phyloP scores from a whole-genome alignment of 1,140 invertebrate species.

The Pogonomyrmex californicus region DNA sequence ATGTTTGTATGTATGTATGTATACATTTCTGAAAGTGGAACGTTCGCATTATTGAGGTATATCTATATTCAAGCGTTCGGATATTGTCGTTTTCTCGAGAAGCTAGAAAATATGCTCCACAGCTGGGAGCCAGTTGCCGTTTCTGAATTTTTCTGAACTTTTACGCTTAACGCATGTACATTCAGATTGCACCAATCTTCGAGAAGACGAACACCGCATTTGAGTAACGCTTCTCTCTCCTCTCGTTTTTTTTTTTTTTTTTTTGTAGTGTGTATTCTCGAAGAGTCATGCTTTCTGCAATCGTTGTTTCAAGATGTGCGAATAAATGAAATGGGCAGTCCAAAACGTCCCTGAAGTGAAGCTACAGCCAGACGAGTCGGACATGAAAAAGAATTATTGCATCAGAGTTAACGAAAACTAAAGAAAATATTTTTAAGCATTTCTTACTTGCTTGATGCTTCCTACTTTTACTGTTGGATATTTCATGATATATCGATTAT shows the following conservation, averaged over 20 bases:
- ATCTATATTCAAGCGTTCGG: conserved; percentile 61
- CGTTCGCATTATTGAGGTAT: conserved; percentile 63
- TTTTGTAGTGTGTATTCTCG: neutral
- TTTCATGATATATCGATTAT: conserved; percentile 11
- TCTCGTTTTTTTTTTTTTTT: neutral
- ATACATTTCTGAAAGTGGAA: conserved; percentile 57
- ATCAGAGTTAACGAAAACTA: conserved; percentile 9
- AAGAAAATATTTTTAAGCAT: neutral
- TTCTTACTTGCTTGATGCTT: neutral
- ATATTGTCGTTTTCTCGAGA: conserved; percentile 61
- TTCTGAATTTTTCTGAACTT: conserved; percentile 43
- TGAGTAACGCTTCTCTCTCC: neutral
- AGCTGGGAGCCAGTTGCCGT: conserved; percentile 32
- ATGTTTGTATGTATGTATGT: conserved; percentile 27
- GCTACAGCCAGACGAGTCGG: neutral
- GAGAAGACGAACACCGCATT: conserved; percentile 1
- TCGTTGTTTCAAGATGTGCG: conserved; percentile 59
- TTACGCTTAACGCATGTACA: conserved; percentile 36
- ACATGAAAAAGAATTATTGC: conserved; percentile 19
- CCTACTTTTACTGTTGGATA: conserved; percentile 6
- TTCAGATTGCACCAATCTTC: conserved; percentile 39
- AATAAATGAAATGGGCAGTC: conserved; percentile 41
- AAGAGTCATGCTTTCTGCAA: conserved; percentile 43
- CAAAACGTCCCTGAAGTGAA: conserved; percentile 51
- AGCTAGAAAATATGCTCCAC: conserved; percentile 53